These are phyloP conservation scores for Drosophila nigrodunni DNA, from an alignment of 1,140 invertebrate genomes.

Conservation along the genomic window DNA sequence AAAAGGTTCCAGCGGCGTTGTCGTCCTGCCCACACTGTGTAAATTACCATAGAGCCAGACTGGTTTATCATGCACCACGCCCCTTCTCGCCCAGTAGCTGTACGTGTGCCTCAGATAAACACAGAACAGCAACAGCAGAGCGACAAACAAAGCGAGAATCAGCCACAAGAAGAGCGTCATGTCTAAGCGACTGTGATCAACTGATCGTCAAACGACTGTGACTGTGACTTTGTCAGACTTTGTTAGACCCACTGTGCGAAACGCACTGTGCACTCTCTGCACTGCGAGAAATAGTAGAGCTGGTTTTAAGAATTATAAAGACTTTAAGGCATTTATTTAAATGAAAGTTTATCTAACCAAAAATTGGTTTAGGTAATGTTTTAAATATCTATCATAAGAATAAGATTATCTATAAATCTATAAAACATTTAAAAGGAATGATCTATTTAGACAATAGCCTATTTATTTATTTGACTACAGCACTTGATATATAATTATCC, in stretches of 20 bases:
- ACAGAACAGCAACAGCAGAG: slow-evolving; percentile 9
- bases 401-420: no score
- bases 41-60: slow-evolving; percentile 78
- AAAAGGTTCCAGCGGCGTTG: slow-evolving; percentile 38
- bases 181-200: slow-evolving; percentile 6
- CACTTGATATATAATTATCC: no score
- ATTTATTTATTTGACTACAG: no score
- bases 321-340: no score
- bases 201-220: slow-evolving; percentile 17
- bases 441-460: no score
- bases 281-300: slow-evolving; percentile 3
- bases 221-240: not conserved
- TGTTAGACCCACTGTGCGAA: not conserved
- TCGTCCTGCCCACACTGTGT: slow-evolving; percentile 39
- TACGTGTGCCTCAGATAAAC: slow-evolving; percentile 41
- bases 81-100: slow-evolving; percentile 81
- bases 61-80: slow-evolving; percentile 81
- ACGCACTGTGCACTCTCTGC: not conserved
- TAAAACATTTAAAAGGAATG: no score
- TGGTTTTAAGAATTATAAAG: not conserved
- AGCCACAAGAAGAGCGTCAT: slow-evolving; percentile 36
- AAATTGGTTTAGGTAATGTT: no score
- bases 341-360: no score
- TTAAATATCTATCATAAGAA: no score
- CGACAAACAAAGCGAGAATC: slow-evolving; percentile 13